phyloP scores from a whole-genome alignment of 1,140 invertebrate genomes.

The Latrodectus geometricus region DNA sequence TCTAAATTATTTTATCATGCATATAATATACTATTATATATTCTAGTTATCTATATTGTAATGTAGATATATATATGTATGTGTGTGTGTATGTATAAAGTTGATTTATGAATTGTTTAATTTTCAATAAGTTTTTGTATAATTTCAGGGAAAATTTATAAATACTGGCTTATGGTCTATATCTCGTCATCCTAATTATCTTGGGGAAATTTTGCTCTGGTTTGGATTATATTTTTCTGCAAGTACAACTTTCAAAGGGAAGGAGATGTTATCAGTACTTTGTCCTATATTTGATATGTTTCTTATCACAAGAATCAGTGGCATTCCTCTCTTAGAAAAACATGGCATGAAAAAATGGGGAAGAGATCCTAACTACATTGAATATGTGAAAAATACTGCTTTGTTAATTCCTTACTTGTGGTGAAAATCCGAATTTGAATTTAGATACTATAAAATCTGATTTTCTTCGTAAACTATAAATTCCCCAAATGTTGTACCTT shows the following conservation, averaged over 20 bases:
- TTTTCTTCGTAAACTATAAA: too few relatives aligned
- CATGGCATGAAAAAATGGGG: constrained; percentile 67
- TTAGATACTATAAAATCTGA: too few relatives aligned
- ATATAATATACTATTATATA: too few relatives aligned
- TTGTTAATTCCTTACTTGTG: constrained; percentile 67
- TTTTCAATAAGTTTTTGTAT: not conserved
- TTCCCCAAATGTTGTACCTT: too few relatives aligned
- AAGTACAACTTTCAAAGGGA: constrained; percentile 83
- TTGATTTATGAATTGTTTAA: too few relatives aligned
- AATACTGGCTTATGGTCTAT: constrained; percentile 84
- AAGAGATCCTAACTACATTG: constrained; percentile 65
- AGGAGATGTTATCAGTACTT: constrained; percentile 74
- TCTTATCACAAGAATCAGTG: constrained; percentile 67
- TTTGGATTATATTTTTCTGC: constrained; percentile 93
- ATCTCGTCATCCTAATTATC: constrained; percentile 94
- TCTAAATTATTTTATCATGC: too few relatives aligned
- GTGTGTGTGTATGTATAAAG: too few relatives aligned
- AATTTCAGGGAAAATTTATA: constrained; percentile 66
- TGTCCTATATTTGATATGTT: constrained; percentile 67
- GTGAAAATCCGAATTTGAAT: constrained; percentile 39
- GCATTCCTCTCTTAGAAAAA: constrained; percentile 67
- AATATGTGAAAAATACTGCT: constrained; percentile 67
- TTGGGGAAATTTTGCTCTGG: constrained; percentile 94
- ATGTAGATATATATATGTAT: too few relatives aligned
- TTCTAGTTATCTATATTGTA: too few relatives aligned